These are phyloP conservation scores for Heteractis magnifica DNA, from an alignment of 92 coral and sea anemone species.

Conservation along the genomic window DNA sequence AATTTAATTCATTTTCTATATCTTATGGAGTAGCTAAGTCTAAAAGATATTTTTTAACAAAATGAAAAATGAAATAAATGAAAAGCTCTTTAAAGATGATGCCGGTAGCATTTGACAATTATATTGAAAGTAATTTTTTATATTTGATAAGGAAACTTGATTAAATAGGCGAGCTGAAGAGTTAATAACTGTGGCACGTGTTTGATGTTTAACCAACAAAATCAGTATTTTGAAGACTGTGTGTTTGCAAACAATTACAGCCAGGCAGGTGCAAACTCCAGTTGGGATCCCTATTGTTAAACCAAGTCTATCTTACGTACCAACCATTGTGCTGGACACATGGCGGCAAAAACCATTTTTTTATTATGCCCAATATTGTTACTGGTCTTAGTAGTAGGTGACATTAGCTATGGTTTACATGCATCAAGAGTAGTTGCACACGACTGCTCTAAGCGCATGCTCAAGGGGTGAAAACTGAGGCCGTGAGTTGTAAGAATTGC, in stretches of 20 bases:
- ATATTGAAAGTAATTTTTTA: background rate
- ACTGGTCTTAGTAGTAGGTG: no score
- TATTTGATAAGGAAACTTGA: background rate
- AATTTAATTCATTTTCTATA: background rate
- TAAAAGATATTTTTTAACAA: background rate
- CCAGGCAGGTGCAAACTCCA: slow-evolving; percentile 27
- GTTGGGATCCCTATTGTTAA: slow-evolving; percentile 17
- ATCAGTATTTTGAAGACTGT: slow-evolving; percentile 9
- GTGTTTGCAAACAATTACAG: background rate
- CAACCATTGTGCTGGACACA: slow-evolving; percentile 22
- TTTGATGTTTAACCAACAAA: slow-evolving; percentile 32
- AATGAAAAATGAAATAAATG: background rate
- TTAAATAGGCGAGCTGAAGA: background rate
- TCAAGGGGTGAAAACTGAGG: no score
- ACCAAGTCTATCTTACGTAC: background rate
- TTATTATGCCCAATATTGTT: background rate
- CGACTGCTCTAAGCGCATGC: no score
- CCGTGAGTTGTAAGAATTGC: no score
- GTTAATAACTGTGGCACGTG: slow-evolving; percentile 22
- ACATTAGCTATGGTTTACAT: no score
- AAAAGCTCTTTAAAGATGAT: background rate
- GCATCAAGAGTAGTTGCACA: no score
- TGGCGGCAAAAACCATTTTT: background rate
- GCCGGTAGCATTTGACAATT: background rate
- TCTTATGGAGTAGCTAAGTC: background rate